Conservation (phyloP, 2,797 vertebrate genomes). For the Ctenopoma multispine region DNA sequence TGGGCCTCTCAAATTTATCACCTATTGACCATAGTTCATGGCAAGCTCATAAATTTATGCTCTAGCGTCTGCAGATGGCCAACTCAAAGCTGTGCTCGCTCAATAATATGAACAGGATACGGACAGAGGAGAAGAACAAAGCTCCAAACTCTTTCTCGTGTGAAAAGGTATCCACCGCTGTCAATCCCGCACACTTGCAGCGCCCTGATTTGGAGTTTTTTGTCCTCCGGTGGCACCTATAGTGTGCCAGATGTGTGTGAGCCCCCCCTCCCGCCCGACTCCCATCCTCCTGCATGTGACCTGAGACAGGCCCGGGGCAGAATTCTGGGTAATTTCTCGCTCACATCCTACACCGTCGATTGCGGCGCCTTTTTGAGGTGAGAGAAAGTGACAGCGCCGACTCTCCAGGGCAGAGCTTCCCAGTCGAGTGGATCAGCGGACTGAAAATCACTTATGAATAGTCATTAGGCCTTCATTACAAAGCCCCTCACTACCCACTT, state of each 20-base stretch:
- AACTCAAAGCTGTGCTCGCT: constrained; percentile 54
- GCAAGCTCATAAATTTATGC: constrained; percentile 88
- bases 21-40: constrained; percentile 71
- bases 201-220: constrained; percentile 89
- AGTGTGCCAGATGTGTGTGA: constrained; percentile 94
- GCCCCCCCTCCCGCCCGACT: not conserved
- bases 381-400: constrained; percentile 98
- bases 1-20: constrained; percentile 72
- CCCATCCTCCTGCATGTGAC: constrained; percentile 90
- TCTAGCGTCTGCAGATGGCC: constrained; percentile 67
- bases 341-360: constrained; percentile 93
- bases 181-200: constrained; percentile 87
- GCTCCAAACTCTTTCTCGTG: constrained; percentile 37
- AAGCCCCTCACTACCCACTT: constrained; percentile 94
- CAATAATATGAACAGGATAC: constrained; percentile 60
- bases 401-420: constrained; percentile 99
- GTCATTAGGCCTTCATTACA: constrained; percentile 99
- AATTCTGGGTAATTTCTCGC: constrained; percentile 94
- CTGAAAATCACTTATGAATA: constrained; percentile 99
- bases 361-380: constrained; percentile 96
- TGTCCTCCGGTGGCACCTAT: constrained; percentile 93
- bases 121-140: constrained; percentile 58
- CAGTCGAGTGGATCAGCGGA: constrained; percentile 98
- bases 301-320: constrained; percentile 91
- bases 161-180: constrained; percentile 78